Evolutionary conservation across 2,888 invertebrate genomes (phyloP).

Genomic region (Belgica antarctica): DNA sequence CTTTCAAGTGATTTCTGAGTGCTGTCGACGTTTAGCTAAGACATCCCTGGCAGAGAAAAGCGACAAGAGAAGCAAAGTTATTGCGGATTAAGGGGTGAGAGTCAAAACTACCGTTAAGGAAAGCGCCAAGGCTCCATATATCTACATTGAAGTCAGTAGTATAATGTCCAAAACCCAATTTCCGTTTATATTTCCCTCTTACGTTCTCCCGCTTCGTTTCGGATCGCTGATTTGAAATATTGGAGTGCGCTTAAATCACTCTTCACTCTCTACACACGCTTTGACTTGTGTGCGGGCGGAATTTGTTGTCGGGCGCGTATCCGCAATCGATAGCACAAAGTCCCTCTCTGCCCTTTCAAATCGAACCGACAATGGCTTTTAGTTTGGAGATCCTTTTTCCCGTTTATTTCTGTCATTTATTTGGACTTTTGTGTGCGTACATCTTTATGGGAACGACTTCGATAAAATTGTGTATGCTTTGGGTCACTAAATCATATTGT

Average conservation of each 20-base stretch:
- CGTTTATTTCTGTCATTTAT: conserved; percentile 7
- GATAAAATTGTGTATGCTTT: neutral
- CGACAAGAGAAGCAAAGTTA: neutral
- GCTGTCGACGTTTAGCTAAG: neutral
- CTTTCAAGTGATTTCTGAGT: conserved; percentile 4
- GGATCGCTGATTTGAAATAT: conserved; percentile 32
- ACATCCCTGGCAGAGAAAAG: neutral
- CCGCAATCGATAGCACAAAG: neutral
- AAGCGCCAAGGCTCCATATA: neutral
- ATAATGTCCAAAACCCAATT: conserved; percentile 38
- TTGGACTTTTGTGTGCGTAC: neutral
- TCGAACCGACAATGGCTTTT: neutral
- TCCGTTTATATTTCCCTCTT: conserved; percentile 34
- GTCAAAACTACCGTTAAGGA: neutral
- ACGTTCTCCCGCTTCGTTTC: conserved; percentile 29
- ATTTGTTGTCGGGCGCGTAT: neutral
- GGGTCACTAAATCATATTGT: conserved; percentile 34
- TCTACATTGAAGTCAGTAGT: conserved; percentile 25
- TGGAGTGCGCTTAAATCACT: conserved; percentile 29
- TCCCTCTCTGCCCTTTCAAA: neutral
- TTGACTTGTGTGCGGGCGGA: neutral
- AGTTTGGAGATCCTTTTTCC: neutral
- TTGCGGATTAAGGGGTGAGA: neutral
- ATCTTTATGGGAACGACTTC: neutral
- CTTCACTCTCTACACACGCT: neutral